These are phyloP conservation scores for Dipodomys stephensi DNA, from an alignment of 2,113 vertebrate genomes.

Conservation along the genomic window DNA sequence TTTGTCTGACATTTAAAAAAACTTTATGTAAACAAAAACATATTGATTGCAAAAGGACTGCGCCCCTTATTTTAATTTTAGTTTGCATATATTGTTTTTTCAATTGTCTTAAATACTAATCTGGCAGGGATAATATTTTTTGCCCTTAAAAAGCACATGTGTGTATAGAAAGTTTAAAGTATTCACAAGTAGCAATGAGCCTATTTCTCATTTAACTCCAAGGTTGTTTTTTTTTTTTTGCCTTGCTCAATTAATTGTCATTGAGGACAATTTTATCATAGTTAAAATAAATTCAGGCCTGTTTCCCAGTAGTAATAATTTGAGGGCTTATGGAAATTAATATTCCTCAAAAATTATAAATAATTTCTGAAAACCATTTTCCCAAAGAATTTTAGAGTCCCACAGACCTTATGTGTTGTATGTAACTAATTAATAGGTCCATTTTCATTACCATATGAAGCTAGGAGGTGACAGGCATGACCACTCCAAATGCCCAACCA, in stretches of 20 bases:
- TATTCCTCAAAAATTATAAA: conserved; percentile 86
- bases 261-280: conserved; percentile 82
- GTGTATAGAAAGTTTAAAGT: conserved; percentile 74
- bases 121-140: conserved; percentile 52
- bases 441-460: conserved; percentile 83
- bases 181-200: conserved; percentile 58
- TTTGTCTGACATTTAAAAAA: conserved; percentile 68
- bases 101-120: conserved; percentile 50
- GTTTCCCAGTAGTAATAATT: conserved; percentile 83
- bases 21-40: background rate
- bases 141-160: conserved; percentile 75
- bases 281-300: conserved; percentile 83
- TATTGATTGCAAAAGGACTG: conserved; percentile 46
- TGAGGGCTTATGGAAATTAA: conserved; percentile 82
- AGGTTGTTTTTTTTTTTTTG: conserved; percentile 76
- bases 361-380: conserved; percentile 84
- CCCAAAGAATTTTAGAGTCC: conserved; percentile 81
- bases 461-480: conserved; percentile 79
- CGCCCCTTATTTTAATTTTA: conserved; percentile 56
- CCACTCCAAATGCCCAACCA: conserved; percentile 73
- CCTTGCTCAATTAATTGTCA: conserved; percentile 82
- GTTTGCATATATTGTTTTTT: conserved; percentile 53
- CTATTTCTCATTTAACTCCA: conserved; percentile 77
- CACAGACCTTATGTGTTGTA: conserved; percentile 79
- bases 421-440: conserved; percentile 81